Base-by-base conservation (phyloP, 1,140 invertebrate species). In the Colletes latitarsis region DNA sequence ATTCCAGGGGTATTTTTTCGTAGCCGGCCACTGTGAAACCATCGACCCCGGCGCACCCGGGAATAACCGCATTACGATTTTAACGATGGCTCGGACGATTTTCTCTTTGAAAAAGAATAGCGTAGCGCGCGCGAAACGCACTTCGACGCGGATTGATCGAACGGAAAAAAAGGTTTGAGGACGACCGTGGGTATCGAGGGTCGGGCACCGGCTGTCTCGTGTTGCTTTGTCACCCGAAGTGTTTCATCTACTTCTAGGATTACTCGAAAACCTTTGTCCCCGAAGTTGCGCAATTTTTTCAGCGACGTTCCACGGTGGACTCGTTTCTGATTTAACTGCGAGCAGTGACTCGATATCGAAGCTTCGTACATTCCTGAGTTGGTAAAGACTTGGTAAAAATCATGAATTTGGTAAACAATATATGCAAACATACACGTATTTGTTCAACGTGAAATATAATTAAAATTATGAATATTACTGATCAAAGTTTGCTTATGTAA, bases 21-120 rank as follows among this genome's bases (percentile, higher is more conserved):
- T 57, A 41, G 49, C 49, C 46, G 43, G 17, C 19, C n/a, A n/a
- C 43, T 30, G 55, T 21, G 43, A 53, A 66, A 52, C 10, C 17
- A n/a, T 43, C 46, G 17, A 57, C 6, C 21, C 19, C n/a, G 17
- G 17, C 6, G 15, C 72, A 63, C 60, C 39, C 58, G 30, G 14
- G 15, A 46, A 72, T 78, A 78, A 78, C 69, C 60, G 69, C 60
- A 79, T 79, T 72, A 72, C 60, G 39, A 64, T 72, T 72, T 63
- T 72, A 78, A 78, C 77, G 55, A 77, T n/a, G 66, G 43, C 14
- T 17, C 30, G 4, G 30, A 10, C 75, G 60, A 78, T 73, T 72
- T 57, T 79, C 69, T 73, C 69, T 79, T 79, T 79, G 69, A 79
- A 73, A 73, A 73, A 57, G 39, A 79, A 79, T 64, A 64, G 58